Percentiles rank a stretch among this genome's conserved stretches.
Conservation (phyloP, 2,113 vertebrate species). For the Thamnophis sirtalis region DNA sequence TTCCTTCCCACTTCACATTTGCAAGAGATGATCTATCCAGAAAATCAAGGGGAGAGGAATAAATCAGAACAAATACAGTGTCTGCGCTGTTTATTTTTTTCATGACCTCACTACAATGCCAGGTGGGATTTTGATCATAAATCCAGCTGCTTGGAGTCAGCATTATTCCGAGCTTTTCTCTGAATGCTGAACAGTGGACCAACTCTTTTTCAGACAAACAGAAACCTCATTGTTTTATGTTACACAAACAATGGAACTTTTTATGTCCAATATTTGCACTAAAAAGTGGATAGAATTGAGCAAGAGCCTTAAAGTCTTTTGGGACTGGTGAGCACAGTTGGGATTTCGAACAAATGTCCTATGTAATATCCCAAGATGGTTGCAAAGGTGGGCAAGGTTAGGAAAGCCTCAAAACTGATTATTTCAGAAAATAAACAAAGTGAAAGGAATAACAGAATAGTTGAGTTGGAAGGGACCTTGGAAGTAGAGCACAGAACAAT, state of each 20-base stretch:
- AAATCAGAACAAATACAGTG: background rate
- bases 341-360: background rate
- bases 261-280: background rate
- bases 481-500: no score
- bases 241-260: background rate
- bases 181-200: background rate
- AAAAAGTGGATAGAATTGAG: background rate
- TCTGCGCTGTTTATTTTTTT: background rate
- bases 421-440: no score
- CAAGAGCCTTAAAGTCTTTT: background rate
- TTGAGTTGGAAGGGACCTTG: no score
- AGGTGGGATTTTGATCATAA: slow-evolving; percentile 9
- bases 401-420: background rate
- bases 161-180: background rate
- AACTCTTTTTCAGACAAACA: background rate
- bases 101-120: background rate
- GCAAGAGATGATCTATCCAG: background rate
- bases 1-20: background rate
- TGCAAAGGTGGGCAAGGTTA: background rate
- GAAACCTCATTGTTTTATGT: background rate
- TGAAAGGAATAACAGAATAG: no score
- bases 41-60: background rate
- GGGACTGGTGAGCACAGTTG: background rate
- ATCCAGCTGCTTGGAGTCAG: background rate
- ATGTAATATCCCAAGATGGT: background rate